Percentiles rank a stretch among this genome's conserved stretches.
phyloP scores from a whole-genome alignment of 2,113 vertebrate genomes.

The Salvator merianae region DNA sequence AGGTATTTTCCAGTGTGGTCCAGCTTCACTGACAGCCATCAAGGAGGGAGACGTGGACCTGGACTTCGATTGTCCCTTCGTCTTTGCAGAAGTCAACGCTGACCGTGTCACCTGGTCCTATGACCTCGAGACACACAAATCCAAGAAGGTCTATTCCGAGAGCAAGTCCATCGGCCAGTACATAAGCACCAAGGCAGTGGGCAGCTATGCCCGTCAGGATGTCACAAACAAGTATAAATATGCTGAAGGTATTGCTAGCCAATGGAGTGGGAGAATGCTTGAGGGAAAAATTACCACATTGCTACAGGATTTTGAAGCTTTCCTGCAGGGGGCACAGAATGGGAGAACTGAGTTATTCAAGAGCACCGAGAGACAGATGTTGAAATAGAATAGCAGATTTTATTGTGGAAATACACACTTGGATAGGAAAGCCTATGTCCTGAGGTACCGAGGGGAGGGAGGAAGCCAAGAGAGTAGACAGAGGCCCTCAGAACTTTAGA shows the following conservation, averaged over 20 bases:
- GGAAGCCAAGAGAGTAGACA: no score
- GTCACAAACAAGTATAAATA: constrained; percentile 78
- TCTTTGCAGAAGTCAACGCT: constrained; percentile 79
- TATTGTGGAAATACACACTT: no score
- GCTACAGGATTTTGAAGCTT: background rate
- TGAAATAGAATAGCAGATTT: no score
- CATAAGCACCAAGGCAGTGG: constrained; percentile 82
- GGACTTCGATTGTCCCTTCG: constrained; percentile 70
- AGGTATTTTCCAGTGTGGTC: constrained; percentile 83
- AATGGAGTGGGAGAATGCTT: background rate
- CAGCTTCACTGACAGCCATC: constrained; percentile 69
- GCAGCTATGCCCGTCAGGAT: constrained; percentile 70
- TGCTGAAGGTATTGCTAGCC: constrained; percentile 73
- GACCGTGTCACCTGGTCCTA: constrained; percentile 75
- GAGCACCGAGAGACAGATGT: no score
- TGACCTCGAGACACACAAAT: background rate
- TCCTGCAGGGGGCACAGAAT: background rate
- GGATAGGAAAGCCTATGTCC: no score
- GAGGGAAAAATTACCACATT: background rate
- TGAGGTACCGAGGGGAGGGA: no score
- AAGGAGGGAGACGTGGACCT: constrained; percentile 73
- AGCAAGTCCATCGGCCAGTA: constrained; percentile 60
- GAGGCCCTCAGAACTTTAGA: no score
- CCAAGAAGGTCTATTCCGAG: constrained; percentile 53
- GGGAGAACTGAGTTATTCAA: no score